Evolutionary conservation across 2,113 vertebrate genomes (phyloP), one percentile per base, ranked within the genome.

Genomic region (Stigmatopora argus): DNA sequence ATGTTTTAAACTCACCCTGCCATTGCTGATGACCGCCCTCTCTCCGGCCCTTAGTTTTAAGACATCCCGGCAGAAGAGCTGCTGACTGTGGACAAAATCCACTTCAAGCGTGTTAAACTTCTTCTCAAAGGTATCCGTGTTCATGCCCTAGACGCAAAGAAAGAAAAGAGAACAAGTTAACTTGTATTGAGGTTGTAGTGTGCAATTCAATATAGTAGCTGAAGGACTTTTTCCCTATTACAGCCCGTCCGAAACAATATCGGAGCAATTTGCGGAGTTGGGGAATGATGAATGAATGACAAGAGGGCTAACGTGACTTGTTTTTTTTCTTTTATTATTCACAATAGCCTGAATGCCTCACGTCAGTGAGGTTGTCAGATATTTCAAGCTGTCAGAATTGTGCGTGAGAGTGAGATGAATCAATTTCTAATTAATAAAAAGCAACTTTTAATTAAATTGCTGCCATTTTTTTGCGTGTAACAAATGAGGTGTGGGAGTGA

Each of bases 51-150:
- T 80, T 69, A 99, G 83, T 72, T 94, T 93, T 66, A 99, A 87
- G 65, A 95, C 93, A 11, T 96, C 92, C 64, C 81, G 89, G 84
- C 95, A 98, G 85, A 94, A 99, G 61, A 92, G 75, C 83, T 90
- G 92, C 66, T 98, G 95, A 84, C 92, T 94, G 70, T 66, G 91
- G 82, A 99, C 90, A 79, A 95, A 83, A 86, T 94, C 91, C 76
- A 95, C 57, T 75, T 93, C 93, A 82, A 98, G 19, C 1, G 96
- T 97, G 82, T 97, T 97, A 79, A 94, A 95, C 87, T 93, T 97
- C 88, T 97, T 98, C 84, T 95, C 94, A 90, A 99, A 97, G 68
- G 90, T 65, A 82, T 94, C 86, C 0, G 72, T 83, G 81, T 95
- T 90, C 93, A 96, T 95, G 49, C 86, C 94, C 97, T 99, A 74